Evolutionary conservation across 2,113 vertebrate species (phyloP).

Genomic region (Strix aluco): DNA sequence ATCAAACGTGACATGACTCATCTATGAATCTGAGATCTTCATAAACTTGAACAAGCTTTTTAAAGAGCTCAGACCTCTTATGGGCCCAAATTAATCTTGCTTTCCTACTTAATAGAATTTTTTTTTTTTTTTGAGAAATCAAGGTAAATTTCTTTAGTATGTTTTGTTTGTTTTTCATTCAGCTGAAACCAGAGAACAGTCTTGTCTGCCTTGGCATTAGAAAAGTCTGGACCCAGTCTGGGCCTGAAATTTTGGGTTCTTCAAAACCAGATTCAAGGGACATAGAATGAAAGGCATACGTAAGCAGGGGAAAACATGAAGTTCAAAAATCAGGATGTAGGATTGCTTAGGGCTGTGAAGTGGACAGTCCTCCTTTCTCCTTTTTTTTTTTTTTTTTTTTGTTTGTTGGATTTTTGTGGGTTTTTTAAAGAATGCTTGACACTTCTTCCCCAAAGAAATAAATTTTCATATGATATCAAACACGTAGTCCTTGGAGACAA

Average conservation of each 20-base stretch:
- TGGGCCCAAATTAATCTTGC: not conserved
- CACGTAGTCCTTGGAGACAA: not conserved
- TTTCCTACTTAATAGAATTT: not conserved
- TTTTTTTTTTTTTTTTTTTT: not conserved
- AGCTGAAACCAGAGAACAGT: not conserved
- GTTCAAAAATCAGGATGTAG: rapidly evolving
- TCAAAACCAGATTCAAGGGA: not conserved
- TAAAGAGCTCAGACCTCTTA: not conserved
- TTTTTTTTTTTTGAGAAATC: not conserved
- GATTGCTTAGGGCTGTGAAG: not conserved
- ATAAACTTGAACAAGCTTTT: not conserved
- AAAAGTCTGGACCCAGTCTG: not conserved
- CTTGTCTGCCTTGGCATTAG: not conserved
- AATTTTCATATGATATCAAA: not conserved
- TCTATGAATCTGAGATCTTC: not conserved
- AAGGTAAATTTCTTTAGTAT: not conserved
- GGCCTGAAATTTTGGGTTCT: not conserved
- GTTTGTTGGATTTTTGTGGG: not conserved
- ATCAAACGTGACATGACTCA: not conserved
- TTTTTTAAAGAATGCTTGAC: not conserved
- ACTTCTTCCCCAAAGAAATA: not conserved
- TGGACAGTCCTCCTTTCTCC: rapidly evolving
- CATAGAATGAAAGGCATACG: not conserved
- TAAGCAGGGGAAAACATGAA: not conserved
- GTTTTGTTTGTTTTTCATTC: not conserved